These are phyloP conservation scores for Lithophane ornitopus DNA, from an alignment of 2,888 invertebrate genomes.

Conservation along the genomic window DNA sequence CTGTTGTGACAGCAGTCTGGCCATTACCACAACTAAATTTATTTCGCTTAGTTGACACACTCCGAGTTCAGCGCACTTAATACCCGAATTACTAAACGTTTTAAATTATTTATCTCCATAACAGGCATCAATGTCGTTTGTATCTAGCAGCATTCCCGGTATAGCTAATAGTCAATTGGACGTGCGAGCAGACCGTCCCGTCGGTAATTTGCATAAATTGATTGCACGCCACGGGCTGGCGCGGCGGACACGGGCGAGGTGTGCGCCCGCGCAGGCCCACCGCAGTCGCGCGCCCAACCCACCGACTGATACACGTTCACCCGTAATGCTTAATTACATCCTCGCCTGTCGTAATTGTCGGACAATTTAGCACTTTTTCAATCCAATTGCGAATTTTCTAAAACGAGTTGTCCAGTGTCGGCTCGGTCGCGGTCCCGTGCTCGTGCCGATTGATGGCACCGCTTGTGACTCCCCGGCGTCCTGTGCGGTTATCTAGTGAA, in stretches of 20 bases:
- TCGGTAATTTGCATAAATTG: slow-evolving; percentile 89
- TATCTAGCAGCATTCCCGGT: slow-evolving; percentile 68
- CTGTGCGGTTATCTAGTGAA: slow-evolving; percentile 79
- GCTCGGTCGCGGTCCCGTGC: slow-evolving; percentile 70
- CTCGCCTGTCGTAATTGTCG: slow-evolving; percentile 83
- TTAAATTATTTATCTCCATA: slow-evolving; percentile 58
- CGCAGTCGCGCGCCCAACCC: slow-evolving; percentile 88
- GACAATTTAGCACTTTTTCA: slow-evolving; percentile 82
- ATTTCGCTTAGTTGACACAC: slow-evolving; percentile 58
- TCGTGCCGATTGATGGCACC: slow-evolving; percentile 72
- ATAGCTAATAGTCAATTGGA: slow-evolving; percentile 78
- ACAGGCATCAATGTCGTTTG: slow-evolving; percentile 63
- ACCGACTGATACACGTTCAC: slow-evolving; percentile 88
- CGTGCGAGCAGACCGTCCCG: slow-evolving; percentile 80
- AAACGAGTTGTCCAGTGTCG: slow-evolving; percentile 70
- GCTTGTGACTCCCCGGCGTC: slow-evolving; percentile 70
- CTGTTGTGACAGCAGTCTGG: slow-evolving; percentile 75
- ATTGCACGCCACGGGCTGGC: slow-evolving; percentile 82
- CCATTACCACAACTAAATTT: slow-evolving; percentile 56
- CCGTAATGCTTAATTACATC: slow-evolving; percentile 87
- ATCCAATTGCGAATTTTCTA: slow-evolving; percentile 78
- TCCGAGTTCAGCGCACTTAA: slow-evolving; percentile 37
- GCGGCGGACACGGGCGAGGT: slow-evolving; percentile 75
- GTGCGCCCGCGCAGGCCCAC: slow-evolving; percentile 76
- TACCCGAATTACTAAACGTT: slow-evolving; percentile 50